These are phyloP conservation scores for Caenorhabditis zanzibari DNA, from an alignment of 2,888 invertebrate species.

Conservation along the genomic window DNA sequence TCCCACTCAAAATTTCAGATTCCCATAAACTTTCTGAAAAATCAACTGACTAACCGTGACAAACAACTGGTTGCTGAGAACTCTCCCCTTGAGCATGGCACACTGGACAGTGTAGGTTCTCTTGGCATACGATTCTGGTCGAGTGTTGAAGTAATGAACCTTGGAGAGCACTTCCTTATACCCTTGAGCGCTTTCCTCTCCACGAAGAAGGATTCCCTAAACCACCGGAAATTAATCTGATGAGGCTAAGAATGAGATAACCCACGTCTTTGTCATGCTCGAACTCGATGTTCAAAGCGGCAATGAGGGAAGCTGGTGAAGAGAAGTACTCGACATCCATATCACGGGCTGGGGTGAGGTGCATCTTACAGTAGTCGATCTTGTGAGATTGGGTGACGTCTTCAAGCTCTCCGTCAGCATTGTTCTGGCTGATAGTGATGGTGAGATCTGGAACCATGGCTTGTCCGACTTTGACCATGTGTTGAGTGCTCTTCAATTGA, in stretches of 20 bases:
- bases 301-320: conserved; percentile 89
- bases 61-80: conserved; percentile 96
- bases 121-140: conserved; percentile 89
- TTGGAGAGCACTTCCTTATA: conserved; percentile 84
- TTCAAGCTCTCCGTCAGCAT: conserved; percentile 67
- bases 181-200: conserved; percentile 84
- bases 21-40: neutral
- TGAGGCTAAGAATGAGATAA: neutral
- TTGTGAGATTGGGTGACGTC: conserved; percentile 78
- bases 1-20: neutral
- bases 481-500: conserved; percentile 91
- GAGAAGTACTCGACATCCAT: conserved; percentile 95
- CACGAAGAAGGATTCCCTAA: conserved; percentile 82
- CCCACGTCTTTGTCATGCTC: conserved; percentile 91
- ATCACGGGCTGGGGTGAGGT: conserved; percentile 95
- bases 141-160: conserved; percentile 92
- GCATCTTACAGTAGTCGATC: conserved; percentile 86
- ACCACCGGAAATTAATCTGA: conserved; percentile 30
- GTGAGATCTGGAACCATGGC: conserved; percentile 92
- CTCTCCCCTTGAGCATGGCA: conserved; percentile 87
- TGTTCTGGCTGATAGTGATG: conserved; percentile 85
- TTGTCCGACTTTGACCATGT: conserved; percentile 92
- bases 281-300: conserved; percentile 89
- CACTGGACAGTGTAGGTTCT: conserved; percentile 92
- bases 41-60: conserved; percentile 86